Percentiles rank a stretch among this genome's conserved stretches.
These are phyloP conservation scores for Palythoa grandis DNA, from an alignment of 92 coral and sea anemone genomes.

Conservation along the genomic window DNA sequence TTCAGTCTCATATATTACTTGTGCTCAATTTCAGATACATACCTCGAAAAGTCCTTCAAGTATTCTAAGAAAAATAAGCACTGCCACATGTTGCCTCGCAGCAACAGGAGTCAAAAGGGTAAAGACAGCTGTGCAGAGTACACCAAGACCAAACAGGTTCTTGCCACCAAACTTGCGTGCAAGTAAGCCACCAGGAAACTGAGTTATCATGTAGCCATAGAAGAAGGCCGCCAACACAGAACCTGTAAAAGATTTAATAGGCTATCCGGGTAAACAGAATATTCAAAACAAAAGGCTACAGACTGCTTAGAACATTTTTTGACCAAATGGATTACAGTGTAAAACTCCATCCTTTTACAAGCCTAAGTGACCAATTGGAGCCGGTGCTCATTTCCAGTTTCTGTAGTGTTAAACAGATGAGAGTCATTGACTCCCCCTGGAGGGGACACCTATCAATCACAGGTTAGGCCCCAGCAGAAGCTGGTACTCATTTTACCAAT, in stretches of 20 bases:
- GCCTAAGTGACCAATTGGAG: too few species aligned
- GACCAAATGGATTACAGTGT: not conserved
- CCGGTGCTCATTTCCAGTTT: too few species aligned
- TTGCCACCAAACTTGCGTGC: conserved; percentile 94
- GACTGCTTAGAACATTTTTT: not conserved
- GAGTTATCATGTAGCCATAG: conserved; percentile 92
- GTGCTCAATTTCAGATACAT: not conserved
- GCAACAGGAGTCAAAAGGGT: conserved; percentile 88
- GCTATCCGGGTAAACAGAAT: not conserved
- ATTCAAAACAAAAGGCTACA: not conserved
- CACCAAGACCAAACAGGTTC: conserved; percentile 91
- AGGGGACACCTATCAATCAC: too few species aligned
- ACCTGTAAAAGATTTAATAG: conserved; percentile 54
- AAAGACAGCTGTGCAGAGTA: conserved; percentile 75
- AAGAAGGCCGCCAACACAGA: conserved; percentile 87
- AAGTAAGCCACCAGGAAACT: conserved; percentile 88
- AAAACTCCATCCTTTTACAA: too few species aligned
- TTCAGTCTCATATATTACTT: not conserved
- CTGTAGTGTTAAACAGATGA: too few species aligned
- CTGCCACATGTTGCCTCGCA: conserved; percentile 70
- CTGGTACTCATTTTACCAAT: too few species aligned
- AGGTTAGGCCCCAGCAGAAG: too few species aligned
- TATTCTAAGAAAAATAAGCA: conserved; percentile 77
- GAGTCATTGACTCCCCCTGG: too few species aligned
- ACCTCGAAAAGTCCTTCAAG: conserved; percentile 92